Evolutionary conservation across 2,888 invertebrate species (phyloP).

Genomic region (Drosophila nr. fundita): DNA sequence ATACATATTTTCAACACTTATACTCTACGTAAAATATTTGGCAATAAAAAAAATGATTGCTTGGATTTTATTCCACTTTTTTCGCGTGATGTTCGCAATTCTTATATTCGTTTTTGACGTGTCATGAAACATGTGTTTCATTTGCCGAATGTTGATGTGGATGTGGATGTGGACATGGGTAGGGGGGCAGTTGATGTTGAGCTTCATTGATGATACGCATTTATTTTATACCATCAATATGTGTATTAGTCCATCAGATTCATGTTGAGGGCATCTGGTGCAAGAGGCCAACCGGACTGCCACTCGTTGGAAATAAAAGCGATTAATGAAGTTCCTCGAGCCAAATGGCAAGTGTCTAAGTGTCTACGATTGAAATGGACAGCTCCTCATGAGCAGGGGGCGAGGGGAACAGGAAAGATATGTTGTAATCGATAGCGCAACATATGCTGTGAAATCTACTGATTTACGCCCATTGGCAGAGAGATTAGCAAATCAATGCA

Average conservation of each 20-base stretch:
- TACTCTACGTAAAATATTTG: slow-evolving; percentile 64
- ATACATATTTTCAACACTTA: slow-evolving; percentile 60
- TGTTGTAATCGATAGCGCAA: slow-evolving; percentile 47
- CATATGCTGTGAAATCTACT: slow-evolving; percentile 36
- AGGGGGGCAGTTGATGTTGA: not conserved
- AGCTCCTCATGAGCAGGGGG: not conserved
- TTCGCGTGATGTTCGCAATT: slow-evolving; percentile 52
- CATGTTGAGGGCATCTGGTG: slow-evolving; percentile 54
- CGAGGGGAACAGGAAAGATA: not conserved
- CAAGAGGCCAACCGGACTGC: slow-evolving; percentile 50
- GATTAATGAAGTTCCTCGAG: slow-evolving; percentile 69
- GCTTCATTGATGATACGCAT: slow-evolving; percentile 47
- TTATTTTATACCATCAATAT: slow-evolving; percentile 51
- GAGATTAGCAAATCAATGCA: slow-evolving; percentile 34
- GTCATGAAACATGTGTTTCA: slow-evolving; percentile 72
- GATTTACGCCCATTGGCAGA: slow-evolving; percentile 19
- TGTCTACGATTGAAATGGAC: slow-evolving; percentile 43
- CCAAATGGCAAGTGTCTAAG: slow-evolving; percentile 70
- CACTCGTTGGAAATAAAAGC: slow-evolving; percentile 55
- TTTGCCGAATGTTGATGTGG: not conserved
- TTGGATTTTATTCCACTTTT: slow-evolving; percentile 46
- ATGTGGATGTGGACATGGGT: not conserved
- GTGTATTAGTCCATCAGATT: slow-evolving; percentile 50
- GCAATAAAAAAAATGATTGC: slow-evolving; percentile 72
- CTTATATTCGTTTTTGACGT: slow-evolving; percentile 52